Evolutionary conservation across 1,140 invertebrate species (phyloP), one percentile per base, ranked within the genome.

Genomic region (Ceratina japonica): DNA sequence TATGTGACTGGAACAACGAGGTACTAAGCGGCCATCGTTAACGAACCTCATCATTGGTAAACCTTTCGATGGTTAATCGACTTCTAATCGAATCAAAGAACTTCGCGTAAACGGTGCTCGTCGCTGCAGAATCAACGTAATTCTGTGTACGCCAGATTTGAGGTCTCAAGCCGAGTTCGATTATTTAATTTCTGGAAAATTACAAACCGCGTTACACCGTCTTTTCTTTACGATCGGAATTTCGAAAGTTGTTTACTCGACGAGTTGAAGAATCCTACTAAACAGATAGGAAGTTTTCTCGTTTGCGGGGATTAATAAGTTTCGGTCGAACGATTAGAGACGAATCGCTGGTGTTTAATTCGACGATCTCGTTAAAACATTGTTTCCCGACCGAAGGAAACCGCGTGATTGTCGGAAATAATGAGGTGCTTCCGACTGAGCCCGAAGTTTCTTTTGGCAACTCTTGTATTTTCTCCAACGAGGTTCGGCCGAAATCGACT

Each of bases 231-330:
- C 37, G 37, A 44, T 44, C 5, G 10, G 10, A 44, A 44, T 8
- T 44, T 44, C 10, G 37, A 8, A 44, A 44, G 54, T 56, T n/a
- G 7, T 18, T 24, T 27, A 59, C 18, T 44, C 44, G 56, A n/a
- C 27, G 16, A 49, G 52, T 75, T 68, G n/a, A 75, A 68, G 54
- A 31, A 31, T 59, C 63, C 22, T 49, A 10, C 24, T n/a, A 58
- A 49, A 59, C 52, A 37, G 49, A 24, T 49, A 4, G 10, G 22
- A 76, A 70, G 56, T 76, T 76, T 62, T 51, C 65, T 69, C 44
- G 64, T 76, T 69, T 70, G 24, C 18, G n/a, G 4, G 18, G 37
- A 76, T 68, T 76, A 69, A 76, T 69, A 68, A 69, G 54, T 52
- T 69, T 76, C 27, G 20, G 8, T 5, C 12, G 56, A 24, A 0